phyloP scores from a whole-genome alignment of 1,140 invertebrate genomes.

The Danaus melanippus region DNA sequence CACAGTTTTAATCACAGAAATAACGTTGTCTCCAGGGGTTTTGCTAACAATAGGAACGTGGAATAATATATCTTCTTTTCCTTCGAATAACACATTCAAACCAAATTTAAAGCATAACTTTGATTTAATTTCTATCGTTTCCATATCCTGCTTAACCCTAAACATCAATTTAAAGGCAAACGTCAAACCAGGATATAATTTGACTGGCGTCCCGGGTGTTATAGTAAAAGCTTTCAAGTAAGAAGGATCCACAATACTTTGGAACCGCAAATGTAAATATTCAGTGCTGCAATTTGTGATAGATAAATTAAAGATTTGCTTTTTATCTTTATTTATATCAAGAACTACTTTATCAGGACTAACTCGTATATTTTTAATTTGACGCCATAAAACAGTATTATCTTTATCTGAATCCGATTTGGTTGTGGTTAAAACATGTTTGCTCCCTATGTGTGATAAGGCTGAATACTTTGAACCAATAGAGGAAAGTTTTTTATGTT shows the following conservation, averaged over 20 bases:
- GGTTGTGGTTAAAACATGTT: background rate
- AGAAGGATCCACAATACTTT: conserved; percentile 27
- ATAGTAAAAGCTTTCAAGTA: conserved; percentile 33
- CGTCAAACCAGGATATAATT: conserved; percentile 43
- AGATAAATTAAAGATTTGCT: conserved; percentile 39
- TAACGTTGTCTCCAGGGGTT: conserved; percentile 16
- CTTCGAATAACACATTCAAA: conserved; percentile 23
- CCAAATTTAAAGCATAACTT: conserved; percentile 40
- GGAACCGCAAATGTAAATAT: conserved; percentile 32
- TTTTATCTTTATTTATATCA: conserved; percentile 15
- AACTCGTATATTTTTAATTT: conserved; percentile 26
- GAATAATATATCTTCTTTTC: conserved; percentile 23
- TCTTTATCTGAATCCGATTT: conserved; percentile 4
- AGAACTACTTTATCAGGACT: conserved; percentile 34
- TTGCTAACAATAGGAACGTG: conserved; percentile 31
- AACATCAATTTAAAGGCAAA: conserved; percentile 31
- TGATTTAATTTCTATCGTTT: conserved; percentile 20
- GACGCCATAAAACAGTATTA: conserved; percentile 13
- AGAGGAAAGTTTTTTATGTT: conserved; percentile 37
- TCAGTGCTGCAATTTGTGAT: conserved; percentile 35
- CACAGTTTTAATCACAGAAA: conserved; percentile 34
- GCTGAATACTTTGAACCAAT: conserved; percentile 21
- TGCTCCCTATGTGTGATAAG: conserved; percentile 18
- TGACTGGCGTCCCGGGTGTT: conserved; percentile 27
- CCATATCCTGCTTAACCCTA: conserved; percentile 15